A percentile compares a stretch with the other conserved stretches of the same genome.
Evolutionary conservation across 1,140 invertebrate genomes (phyloP).

Genomic region (Apocrypta bakeri): DNA sequence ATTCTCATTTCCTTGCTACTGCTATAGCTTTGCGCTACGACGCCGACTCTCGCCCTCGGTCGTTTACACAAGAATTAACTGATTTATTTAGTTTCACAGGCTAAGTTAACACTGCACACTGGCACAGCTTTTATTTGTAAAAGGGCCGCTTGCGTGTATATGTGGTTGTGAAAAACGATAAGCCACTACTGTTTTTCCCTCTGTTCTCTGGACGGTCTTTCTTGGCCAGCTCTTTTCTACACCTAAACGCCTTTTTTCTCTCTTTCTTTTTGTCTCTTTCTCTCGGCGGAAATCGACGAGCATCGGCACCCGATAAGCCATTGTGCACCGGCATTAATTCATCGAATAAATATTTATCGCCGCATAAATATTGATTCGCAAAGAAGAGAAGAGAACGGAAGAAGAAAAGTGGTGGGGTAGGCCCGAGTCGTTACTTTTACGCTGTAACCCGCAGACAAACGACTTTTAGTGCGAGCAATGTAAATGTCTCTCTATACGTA

Average conservation of each 20-base stretch:
- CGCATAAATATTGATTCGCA: constrained; percentile 36
- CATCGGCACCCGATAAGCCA: constrained; percentile 26
- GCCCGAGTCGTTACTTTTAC: not conserved
- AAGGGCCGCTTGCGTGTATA: not conserved
- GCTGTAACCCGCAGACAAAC: not conserved
- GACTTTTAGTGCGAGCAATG: not conserved
- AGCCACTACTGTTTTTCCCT: not conserved
- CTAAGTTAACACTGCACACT: not conserved
- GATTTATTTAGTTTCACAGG: constrained; percentile 28
- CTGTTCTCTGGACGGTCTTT: not conserved
- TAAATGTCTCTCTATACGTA: not conserved
- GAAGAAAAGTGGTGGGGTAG: not conserved
- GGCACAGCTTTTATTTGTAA: not conserved
- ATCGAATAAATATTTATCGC: constrained; percentile 36
- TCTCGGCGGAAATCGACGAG: not conserved
- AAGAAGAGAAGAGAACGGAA: not conserved
- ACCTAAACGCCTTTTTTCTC: not conserved
- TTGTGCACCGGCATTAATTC: constrained; percentile 2
- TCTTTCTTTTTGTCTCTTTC: not conserved
- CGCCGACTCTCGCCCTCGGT: not conserved
- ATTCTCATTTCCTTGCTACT: not conserved
- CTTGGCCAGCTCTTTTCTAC: not conserved
- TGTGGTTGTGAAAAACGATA: not conserved
- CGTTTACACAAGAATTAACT: constrained; percentile 43
- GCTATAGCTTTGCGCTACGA: not conserved